Conservation (phyloP, 2,888 invertebrate genomes). For the Stegophylla sp. region DNA sequence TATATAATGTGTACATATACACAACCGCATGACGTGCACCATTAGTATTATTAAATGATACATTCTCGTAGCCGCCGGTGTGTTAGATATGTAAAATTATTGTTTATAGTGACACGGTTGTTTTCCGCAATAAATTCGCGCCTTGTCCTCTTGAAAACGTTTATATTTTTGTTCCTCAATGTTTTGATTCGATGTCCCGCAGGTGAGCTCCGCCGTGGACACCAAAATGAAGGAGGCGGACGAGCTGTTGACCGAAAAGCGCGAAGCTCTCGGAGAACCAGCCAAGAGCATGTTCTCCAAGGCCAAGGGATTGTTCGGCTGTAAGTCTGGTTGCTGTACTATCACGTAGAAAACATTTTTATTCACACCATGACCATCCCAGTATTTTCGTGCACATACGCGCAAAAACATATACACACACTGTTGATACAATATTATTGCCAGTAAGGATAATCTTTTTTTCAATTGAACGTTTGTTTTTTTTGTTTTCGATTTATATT, state of each 20-base stretch:
- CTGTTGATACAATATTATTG: slow-evolving; percentile 21
- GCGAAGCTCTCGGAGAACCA: slow-evolving; percentile 62
- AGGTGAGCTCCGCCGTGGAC: slow-evolving; percentile 68
- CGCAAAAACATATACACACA: neutral
- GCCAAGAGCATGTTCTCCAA: slow-evolving; percentile 66
- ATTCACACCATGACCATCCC: slow-evolving; percentile 20
- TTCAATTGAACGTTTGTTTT: slow-evolving; percentile 22
- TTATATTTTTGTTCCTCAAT: neutral
- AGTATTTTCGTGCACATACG: neutral
- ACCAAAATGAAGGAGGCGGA: slow-evolving; percentile 72
- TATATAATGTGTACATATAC: no score
- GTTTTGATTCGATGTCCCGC: neutral
- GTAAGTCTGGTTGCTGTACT: slow-evolving; percentile 61
- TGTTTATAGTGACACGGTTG: neutral
- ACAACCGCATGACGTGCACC: no score
- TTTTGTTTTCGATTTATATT: neutral
- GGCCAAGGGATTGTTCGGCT: slow-evolving; percentile 65
- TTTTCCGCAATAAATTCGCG: neutral
- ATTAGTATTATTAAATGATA: no score
- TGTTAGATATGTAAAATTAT: no score
- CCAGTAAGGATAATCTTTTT: slow-evolving; percentile 50
- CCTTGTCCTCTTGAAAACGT: neutral
- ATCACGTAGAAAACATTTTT: slow-evolving; percentile 37
- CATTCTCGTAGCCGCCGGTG: no score
- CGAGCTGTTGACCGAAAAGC: slow-evolving; percentile 71